Conservation (phyloP, 2,797 vertebrate species). For the Micromesistius poutassou region DNA sequence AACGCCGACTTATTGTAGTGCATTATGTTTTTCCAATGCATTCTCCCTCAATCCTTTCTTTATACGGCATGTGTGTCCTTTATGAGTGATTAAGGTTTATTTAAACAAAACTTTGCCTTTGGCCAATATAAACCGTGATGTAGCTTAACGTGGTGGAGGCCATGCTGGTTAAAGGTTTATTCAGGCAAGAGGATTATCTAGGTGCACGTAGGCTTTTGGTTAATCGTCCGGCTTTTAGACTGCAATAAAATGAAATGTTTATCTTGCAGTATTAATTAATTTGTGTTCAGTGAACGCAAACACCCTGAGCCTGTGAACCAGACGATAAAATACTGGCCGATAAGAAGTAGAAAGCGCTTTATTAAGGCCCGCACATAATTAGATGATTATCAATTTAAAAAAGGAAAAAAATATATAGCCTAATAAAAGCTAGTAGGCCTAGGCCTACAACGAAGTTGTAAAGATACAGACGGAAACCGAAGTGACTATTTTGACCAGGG, state of each 20-base stretch:
- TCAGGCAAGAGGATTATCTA: background rate
- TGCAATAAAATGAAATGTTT: background rate
- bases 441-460: background rate
- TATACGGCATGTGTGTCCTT: background rate
- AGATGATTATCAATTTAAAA: background rate
- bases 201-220: background rate
- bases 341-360: background rate
- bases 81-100: background rate
- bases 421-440: background rate
- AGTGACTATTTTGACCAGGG: background rate
- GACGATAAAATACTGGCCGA: background rate
- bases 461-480: background rate
- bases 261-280: background rate
- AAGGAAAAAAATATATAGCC: background rate
- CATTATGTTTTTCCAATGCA: background rate
- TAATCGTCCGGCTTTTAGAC: background rate
- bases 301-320: background rate
- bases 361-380: background rate
- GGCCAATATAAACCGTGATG: background rate
- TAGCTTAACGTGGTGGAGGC: background rate
- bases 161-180: too few species aligned
- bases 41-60: background rate
- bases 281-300: background rate
- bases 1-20: background rate
- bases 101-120: background rate